phyloP scores from a whole-genome alignment of 2,113 vertebrate species.

The Carassius gibelio region DNA sequence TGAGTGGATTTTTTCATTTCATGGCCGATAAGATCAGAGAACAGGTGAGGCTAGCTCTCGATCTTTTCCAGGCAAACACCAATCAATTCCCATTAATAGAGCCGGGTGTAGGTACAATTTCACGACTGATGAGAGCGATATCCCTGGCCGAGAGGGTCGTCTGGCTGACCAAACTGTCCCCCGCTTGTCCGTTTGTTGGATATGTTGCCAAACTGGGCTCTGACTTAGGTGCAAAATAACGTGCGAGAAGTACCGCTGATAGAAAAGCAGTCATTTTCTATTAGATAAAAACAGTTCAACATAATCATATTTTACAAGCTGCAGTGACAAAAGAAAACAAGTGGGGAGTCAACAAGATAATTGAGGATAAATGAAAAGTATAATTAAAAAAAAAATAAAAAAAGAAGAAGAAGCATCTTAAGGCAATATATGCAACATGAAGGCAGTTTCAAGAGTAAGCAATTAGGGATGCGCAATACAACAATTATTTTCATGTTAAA shows the following conservation, averaged over 20 bases:
- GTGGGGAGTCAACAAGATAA: background rate
- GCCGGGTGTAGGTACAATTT: constrained; percentile 59
- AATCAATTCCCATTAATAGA: constrained; percentile 67
- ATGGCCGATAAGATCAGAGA: constrained; percentile 66
- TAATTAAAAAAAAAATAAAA: no score
- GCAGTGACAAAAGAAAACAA: background rate
- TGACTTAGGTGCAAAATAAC: constrained; percentile 50
- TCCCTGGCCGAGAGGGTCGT: constrained; percentile 46
- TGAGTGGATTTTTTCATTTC: constrained; percentile 70
- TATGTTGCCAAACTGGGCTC: constrained; percentile 48
- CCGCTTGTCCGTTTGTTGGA: constrained; percentile 52
- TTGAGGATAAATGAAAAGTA: background rate
- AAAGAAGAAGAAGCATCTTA: background rate
- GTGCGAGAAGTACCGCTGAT: constrained; percentile 8
- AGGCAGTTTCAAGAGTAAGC: background rate
- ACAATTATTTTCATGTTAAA: background rate
- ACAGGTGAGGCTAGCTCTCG: constrained; percentile 58
- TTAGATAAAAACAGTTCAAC: constrained; percentile 10
- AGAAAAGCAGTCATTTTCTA: constrained; percentile 28
- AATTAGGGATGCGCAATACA: background rate
- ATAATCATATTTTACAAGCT: constrained; percentile 13
- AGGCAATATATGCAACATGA: background rate
- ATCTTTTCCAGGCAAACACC: constrained; percentile 66
- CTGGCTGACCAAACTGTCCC: constrained; percentile 52
- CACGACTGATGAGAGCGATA: constrained; percentile 60